phyloP scores from a whole-genome alignment of 2,888 invertebrate species.

The Drosophila lutescens region DNA sequence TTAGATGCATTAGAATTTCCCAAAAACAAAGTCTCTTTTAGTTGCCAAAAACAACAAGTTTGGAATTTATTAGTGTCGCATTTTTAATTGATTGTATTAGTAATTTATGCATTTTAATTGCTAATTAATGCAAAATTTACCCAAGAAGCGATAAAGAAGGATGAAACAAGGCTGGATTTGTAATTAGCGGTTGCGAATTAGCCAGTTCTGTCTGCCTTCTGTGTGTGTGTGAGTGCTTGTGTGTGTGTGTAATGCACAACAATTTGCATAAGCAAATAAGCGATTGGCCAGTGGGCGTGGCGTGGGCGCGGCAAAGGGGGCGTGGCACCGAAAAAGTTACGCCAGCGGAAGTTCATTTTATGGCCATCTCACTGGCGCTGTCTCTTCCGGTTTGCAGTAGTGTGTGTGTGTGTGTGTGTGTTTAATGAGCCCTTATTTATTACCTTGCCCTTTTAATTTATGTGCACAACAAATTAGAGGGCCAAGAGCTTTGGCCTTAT shows the following conservation, averaged over 20 bases:
- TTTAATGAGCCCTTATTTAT: constrained; percentile 78
- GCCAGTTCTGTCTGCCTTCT: constrained; percentile 35
- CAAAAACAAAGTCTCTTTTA: too few relatives aligned
- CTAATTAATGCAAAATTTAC: constrained; percentile 70
- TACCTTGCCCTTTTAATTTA: constrained; percentile 72
- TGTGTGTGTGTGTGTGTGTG: constrained; percentile 9
- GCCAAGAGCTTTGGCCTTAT: constrained; percentile 38
- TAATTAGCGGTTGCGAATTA: constrained; percentile 66
- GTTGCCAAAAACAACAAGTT: constrained; percentile 12
- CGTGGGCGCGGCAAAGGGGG: not conserved
- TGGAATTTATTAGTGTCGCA: constrained; percentile 63
- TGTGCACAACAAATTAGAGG: constrained; percentile 75
- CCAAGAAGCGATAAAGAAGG: constrained; percentile 22
- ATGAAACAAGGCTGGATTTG: constrained; percentile 55
- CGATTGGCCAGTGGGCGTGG: constrained; percentile 13
- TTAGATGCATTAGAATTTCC: too few relatives aligned
- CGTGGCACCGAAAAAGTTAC: constrained; percentile 20
- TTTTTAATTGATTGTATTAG: constrained; percentile 65
- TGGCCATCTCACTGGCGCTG: constrained; percentile 31
- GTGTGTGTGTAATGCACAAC: constrained; percentile 37
- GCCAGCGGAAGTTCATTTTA: constrained; percentile 56
- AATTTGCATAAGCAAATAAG: constrained; percentile 66
- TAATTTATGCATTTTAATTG: constrained; percentile 76
- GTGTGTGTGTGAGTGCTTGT: constrained; percentile 45
- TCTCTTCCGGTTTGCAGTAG: constrained; percentile 10